These are phyloP conservation scores for Drosophila quinaria DNA, from an alignment of 2,888 invertebrate genomes.

Conservation along the genomic window DNA sequence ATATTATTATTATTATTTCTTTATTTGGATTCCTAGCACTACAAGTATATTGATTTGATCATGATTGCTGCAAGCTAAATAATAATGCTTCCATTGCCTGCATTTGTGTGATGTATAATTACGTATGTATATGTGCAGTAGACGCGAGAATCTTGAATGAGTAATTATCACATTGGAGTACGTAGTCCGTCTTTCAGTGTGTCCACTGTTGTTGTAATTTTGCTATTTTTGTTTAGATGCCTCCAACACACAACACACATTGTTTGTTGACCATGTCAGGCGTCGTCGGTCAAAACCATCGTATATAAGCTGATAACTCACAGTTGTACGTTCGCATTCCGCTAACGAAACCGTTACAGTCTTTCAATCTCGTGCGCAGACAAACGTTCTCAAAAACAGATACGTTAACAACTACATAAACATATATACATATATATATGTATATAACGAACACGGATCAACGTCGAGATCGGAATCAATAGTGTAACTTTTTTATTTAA, in stretches of 20 bases:
- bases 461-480: conserved; percentile 6
- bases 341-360: conserved; percentile 38
- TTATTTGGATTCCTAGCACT: too few relatives aligned
- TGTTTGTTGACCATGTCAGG: conserved; percentile 28
- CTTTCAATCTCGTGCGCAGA: conserved; percentile 23
- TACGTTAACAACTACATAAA: not conserved
- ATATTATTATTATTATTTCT: too few relatives aligned
- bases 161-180: conserved; percentile 68
- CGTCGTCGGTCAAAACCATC: conserved; percentile 32
- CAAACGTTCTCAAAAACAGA: not conserved
- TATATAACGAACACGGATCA: not conserved
- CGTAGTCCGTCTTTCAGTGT: conserved; percentile 2
- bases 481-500: conserved; percentile 15
- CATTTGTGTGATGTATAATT: conserved; percentile 4
- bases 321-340: conserved; percentile 52
- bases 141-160: conserved; percentile 75
- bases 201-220: conserved; percentile 41
- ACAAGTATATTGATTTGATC: too few relatives aligned
- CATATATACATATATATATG: not conserved
- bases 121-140: conserved; percentile 19
- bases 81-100: not conserved
- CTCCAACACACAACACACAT: conserved; percentile 7
- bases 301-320: conserved; percentile 69
- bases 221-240: conserved; percentile 38
- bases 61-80: not conserved